phyloP scores from a whole-genome alignment of 2,888 invertebrate species.

The Scaptomyza tumidula region DNA sequence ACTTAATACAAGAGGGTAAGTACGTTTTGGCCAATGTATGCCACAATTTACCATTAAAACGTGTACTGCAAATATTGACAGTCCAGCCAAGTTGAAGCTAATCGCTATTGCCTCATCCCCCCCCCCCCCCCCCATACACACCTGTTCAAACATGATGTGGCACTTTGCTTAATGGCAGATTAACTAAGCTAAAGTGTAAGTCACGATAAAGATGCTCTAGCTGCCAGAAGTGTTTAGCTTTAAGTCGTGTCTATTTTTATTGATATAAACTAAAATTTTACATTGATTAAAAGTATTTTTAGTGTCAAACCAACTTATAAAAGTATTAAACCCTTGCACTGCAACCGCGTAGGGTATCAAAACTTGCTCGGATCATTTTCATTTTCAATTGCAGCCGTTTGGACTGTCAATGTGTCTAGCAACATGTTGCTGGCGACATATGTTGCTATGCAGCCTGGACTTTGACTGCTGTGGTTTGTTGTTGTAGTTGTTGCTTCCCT shows the following conservation, averaged over 20 bases:
- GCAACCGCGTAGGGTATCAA: conserved; percentile 1
- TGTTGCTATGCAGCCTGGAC: conserved; percentile 34
- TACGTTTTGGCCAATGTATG: conserved; percentile 16
- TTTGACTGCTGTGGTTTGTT: conserved; percentile 22
- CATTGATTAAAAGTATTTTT: too few relatives aligned
- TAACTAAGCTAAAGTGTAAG: not conserved
- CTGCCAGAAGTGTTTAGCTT: too few relatives aligned
- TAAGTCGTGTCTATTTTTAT: too few relatives aligned
- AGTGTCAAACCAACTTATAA: not conserved
- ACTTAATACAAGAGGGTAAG: conserved; percentile 10
- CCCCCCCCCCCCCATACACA: too few relatives aligned
- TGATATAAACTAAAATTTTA: not conserved
- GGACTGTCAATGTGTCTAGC: conserved; percentile 48
- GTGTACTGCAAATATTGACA: conserved; percentile 50
- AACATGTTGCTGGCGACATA: conserved; percentile 34
- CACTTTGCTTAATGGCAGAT: conserved; percentile 35
- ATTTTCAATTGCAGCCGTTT: conserved; percentile 7
- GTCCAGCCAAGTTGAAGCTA: conserved; percentile 36
- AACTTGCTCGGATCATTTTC: conserved; percentile 33
- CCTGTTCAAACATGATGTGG: conserved; percentile 16
- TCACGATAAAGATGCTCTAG: conserved; percentile 21
- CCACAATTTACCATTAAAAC: conserved; percentile 5
- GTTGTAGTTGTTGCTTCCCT: conserved; percentile 33
- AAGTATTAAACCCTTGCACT: not conserved
- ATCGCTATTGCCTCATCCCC: conserved; percentile 14